Percentiles rank a stretch among this genome's conserved stretches.
These are phyloP conservation scores for Dryococelus australis DNA, from an alignment of 2,888 invertebrate species.

Conservation along the genomic window DNA sequence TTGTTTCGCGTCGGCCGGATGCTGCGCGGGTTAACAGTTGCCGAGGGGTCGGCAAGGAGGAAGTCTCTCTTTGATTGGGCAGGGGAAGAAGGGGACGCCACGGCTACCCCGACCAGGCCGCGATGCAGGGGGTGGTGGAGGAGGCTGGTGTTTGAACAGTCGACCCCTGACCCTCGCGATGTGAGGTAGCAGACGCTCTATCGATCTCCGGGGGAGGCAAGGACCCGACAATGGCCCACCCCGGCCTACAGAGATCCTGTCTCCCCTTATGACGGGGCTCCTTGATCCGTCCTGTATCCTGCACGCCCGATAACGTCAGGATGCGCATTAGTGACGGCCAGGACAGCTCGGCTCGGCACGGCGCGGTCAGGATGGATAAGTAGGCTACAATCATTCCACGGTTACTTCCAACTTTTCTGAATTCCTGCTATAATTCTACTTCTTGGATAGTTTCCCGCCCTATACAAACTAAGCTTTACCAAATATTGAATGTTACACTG, in stretches of 20 bases:
- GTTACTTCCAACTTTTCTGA: too few species aligned
- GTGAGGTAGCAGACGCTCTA: conserved; percentile 10
- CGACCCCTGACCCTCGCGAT: conserved; percentile 16
- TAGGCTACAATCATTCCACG: too few species aligned
- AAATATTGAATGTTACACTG: too few species aligned
- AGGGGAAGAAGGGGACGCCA: not conserved
- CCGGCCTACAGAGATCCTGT: not conserved
- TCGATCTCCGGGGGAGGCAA: not conserved
- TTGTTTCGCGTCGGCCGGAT: not conserved
- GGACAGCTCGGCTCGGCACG: too few species aligned
- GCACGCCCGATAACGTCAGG: too few species aligned
- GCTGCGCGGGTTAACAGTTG: not conserved
- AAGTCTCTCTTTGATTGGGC: not conserved
- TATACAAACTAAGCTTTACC: too few species aligned
- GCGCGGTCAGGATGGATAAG: too few species aligned
- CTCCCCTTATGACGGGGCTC: too few species aligned
- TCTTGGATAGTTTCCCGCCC: too few species aligned
- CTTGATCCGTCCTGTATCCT: too few species aligned
- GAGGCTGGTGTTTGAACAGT: not conserved
- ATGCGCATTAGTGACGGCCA: too few species aligned
- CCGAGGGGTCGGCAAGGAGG: not conserved
- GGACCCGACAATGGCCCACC: not conserved
- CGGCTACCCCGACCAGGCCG: not conserved
- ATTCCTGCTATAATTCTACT: too few species aligned
- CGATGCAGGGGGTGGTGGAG: not conserved